Conservation (phyloP, 1,140 invertebrate genomes). For the Propsilocerus akamusi region DNA sequence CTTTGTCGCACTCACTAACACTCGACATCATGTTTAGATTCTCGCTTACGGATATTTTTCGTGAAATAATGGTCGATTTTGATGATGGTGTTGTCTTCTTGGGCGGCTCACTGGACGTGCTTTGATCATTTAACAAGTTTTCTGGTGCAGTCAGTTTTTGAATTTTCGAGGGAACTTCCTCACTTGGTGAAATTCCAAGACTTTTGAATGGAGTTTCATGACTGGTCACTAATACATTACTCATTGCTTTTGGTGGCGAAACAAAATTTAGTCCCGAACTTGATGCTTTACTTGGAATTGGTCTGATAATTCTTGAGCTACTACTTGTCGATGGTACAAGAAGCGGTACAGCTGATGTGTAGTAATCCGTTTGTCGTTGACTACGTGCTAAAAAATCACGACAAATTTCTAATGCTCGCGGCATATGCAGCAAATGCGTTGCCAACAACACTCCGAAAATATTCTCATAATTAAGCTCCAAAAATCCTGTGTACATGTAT, state of each 20-base stretch:
- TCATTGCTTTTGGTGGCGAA: neutral
- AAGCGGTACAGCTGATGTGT: neutral
- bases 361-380: constrained; percentile 14
- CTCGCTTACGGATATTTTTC: constrained; percentile 7
- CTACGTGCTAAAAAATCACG: constrained; percentile 26
- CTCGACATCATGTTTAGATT: constrained; percentile 4
- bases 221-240: neutral
- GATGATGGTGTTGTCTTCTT: neutral
- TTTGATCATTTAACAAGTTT: constrained; percentile 10
- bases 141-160: neutral
- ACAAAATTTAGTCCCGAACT: constrained; percentile 5
- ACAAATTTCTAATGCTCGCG: constrained; percentile 48
- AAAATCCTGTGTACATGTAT: constrained; percentile 57
- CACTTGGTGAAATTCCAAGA: neutral
- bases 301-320: constrained; percentile 15
- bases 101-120: neutral
- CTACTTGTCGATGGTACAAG: neutral
- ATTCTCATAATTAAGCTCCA: constrained; percentile 48
- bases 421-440: constrained; percentile 57
- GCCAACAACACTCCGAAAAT: constrained; percentile 54
- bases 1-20: too few relatives aligned
- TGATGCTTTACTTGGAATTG: constrained; percentile 18
- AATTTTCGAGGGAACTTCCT: neutral
- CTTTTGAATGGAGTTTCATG: neutral
- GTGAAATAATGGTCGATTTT: neutral